These are phyloP conservation scores for Drosophila formosana DNA, from an alignment of 2,888 invertebrate genomes.

Conservation along the genomic window DNA sequence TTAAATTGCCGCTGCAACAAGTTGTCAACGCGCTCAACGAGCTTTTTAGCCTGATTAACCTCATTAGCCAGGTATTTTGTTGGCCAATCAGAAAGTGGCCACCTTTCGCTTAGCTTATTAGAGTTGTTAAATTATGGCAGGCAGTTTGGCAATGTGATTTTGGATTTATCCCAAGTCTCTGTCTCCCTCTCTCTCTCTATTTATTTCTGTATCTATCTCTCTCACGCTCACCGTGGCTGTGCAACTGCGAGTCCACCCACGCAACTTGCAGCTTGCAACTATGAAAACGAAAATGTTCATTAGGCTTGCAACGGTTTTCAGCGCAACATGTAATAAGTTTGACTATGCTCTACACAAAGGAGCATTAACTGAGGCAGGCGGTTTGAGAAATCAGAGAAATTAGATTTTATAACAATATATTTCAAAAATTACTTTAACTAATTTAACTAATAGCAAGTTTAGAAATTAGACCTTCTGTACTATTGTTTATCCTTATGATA, in stretches of 20 bases:
- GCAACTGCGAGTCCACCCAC: conserved; percentile 57
- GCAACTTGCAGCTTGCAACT: conserved; percentile 45
- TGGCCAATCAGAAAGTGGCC: conserved; percentile 51
- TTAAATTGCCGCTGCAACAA: conserved; percentile 24
- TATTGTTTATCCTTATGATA: no score
- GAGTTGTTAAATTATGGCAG: conserved; percentile 75
- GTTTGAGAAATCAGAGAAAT: background rate
- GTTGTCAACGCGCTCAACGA: conserved; percentile 28
- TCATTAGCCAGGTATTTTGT: conserved; percentile 67
- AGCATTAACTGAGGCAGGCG: accelerated
- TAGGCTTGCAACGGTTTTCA: conserved; percentile 77
- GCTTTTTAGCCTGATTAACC: conserved; percentile 49
- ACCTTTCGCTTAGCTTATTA: conserved; percentile 69
- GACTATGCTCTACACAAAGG: conserved; percentile 14
- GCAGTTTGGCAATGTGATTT: conserved; percentile 48
- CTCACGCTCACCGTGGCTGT: background rate
- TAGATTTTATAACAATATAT: no score
- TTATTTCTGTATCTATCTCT: background rate
- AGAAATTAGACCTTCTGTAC: no score
- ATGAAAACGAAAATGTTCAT: conserved; percentile 76
- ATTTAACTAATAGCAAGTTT: background rate
- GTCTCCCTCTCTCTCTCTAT: background rate
- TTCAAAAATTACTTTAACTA: no score
- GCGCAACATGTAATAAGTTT: conserved; percentile 74
- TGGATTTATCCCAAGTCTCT: conserved; percentile 16